These are phyloP conservation scores for Yponomeuta evonymella DNA, from an alignment of 2,888 invertebrate species.

Conservation along the genomic window DNA sequence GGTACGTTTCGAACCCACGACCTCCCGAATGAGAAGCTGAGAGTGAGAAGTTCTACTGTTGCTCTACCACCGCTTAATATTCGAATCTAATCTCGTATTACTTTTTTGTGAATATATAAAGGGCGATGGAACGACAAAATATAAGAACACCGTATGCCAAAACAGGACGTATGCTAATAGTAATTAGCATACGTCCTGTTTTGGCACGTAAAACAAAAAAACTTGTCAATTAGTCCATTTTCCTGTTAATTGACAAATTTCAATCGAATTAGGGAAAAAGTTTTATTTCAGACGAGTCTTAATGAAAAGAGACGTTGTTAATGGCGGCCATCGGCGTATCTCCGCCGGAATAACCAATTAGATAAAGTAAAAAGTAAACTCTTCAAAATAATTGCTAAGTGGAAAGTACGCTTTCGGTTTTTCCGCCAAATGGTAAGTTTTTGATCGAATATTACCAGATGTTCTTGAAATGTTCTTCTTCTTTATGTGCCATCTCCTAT, in stretches of 20 bases:
- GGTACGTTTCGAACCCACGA: no score
- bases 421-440: not conserved
- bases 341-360: constrained; percentile 16
- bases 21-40: no score
- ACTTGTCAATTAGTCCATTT: constrained; percentile 15
- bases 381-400: no score
- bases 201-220: constrained; percentile 33
- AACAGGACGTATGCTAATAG: constrained; percentile 29
- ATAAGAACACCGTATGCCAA: constrained; percentile 27
- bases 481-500: no score
- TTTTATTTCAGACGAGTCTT: constrained; percentile 7
- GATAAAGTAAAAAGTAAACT: constrained; percentile 21
- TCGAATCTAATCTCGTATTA: no score
- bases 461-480: no score
- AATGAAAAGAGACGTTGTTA: constrained; percentile 11
- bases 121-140: not conserved
- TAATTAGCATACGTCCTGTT: constrained; percentile 29
- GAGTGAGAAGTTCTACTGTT: no score
- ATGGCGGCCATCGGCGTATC: constrained; percentile 11
- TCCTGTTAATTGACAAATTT: constrained; percentile 8
- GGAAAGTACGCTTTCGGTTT: constrained; percentile 18
- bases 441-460: not conserved
- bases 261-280: constrained; percentile 14
- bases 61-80: no score
- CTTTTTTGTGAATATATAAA: no score